A percentile compares a stretch with the other conserved stretches of the same genome.
phyloP scores from a whole-genome alignment of 2,888 invertebrate species.

The Silvanus unidentatus region DNA sequence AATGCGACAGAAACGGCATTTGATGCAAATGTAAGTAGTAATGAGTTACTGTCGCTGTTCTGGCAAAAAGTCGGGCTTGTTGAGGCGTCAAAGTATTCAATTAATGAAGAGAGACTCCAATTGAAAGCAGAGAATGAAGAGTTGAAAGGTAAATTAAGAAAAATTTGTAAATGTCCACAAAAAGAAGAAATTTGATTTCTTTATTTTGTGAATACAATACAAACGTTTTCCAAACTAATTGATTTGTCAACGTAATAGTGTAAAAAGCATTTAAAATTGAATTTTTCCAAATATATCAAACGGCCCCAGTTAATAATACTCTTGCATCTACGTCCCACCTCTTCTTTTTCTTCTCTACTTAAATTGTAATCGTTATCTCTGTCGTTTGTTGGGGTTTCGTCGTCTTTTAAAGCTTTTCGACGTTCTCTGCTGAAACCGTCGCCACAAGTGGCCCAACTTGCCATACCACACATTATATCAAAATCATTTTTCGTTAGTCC shows the following conservation, averaged over 20 bases:
- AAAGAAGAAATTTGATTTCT: too few relatives aligned
- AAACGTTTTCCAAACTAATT: conserved; percentile 74
- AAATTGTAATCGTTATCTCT: conserved; percentile 40
- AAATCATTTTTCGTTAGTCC: conserved; percentile 61
- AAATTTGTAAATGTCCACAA: conserved; percentile 28
- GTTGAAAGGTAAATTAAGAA: conserved; percentile 28
- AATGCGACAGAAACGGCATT: too few relatives aligned
- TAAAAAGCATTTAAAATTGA: conserved; percentile 57
- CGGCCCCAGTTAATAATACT: conserved; percentile 72
- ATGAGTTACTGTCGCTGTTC: conserved; percentile 28
- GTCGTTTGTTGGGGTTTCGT: conserved; percentile 8
- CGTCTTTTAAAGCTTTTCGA: conserved; percentile 23
- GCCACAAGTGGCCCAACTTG: conserved; percentile 88
- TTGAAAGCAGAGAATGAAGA: conserved; percentile 35
- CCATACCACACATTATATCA: conserved; percentile 70
- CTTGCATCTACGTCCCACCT: conserved; percentile 69
- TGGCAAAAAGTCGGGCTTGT: conserved; percentile 39
- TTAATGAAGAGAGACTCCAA: conserved; percentile 37
- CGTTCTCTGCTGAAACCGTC: conserved; percentile 55
- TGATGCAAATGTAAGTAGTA: background rate
- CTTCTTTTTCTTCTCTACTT: conserved; percentile 50
- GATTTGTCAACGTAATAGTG: conserved; percentile 59
- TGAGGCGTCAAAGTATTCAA: conserved; percentile 29
- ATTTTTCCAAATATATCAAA: conserved; percentile 53
- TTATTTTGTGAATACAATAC: conserved; percentile 56